Conservation (phyloP, 53 echinoderm and acorn worm species). For the Mesocentrotus franciscanus region DNA sequence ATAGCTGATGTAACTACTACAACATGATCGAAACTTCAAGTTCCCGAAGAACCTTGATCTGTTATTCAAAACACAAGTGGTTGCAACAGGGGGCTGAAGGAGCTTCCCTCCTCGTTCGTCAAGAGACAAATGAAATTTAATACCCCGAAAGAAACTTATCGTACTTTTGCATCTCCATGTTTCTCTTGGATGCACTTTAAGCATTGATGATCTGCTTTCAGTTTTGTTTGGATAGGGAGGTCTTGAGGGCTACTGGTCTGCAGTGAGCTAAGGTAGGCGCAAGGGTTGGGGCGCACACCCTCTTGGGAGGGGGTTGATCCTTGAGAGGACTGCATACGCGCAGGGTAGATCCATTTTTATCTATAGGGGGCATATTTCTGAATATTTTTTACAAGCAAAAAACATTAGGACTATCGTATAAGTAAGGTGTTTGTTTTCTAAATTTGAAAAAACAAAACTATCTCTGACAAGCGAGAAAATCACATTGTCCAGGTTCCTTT, state of each 20-base stretch:
- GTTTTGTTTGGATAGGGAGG: not conserved
- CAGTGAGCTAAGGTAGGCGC: not conserved
- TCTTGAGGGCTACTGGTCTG: not conserved
- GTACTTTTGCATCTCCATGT: not conserved
- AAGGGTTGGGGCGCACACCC: not conserved
- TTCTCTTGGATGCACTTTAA: not conserved
- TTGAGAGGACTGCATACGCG: too few relatives aligned
- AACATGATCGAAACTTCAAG: slow-evolving; percentile 17
- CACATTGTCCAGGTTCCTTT: too few relatives aligned
- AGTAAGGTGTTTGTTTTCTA: too few relatives aligned
- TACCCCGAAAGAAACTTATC: slow-evolving; percentile 48
- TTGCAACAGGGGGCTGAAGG: not conserved
- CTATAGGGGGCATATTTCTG: too few relatives aligned
- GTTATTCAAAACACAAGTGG: slow-evolving; percentile 28
- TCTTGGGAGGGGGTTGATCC: not conserved
- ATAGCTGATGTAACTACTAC: slow-evolving; percentile 29
- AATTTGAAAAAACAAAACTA: too few relatives aligned
- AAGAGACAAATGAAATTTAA: slow-evolving; percentile 41
- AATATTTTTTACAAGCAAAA: too few relatives aligned
- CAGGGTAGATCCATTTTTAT: too few relatives aligned
- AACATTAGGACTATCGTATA: too few relatives aligned
- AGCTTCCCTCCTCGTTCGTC: not conserved
- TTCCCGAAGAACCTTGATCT: not conserved
- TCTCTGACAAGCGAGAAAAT: too few relatives aligned
- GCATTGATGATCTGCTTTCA: slow-evolving; percentile 2